phyloP scores from a whole-genome alignment of 2,888 invertebrate species.

The Rotaria macrura region DNA sequence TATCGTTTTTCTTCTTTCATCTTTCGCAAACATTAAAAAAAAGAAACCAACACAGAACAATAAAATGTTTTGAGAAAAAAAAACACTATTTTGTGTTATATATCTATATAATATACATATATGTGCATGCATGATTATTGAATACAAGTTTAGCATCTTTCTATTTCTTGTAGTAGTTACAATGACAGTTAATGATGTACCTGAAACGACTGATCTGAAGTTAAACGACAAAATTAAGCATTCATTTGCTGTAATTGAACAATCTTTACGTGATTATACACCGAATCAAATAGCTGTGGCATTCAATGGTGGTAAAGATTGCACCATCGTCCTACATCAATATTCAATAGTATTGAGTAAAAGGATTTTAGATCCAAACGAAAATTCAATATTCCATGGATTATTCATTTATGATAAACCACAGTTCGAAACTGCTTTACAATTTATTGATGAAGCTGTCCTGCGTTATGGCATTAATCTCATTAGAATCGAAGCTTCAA shows the following conservation, averaged over 20 bases:
- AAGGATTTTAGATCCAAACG: neutral
- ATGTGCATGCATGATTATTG: neutral
- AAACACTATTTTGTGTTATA: too few relatives aligned
- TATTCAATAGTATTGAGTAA: slow-evolving; percentile 52
- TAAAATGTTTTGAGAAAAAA: neutral
- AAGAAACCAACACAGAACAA: neutral
- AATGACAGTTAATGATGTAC: neutral
- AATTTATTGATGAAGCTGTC: slow-evolving; percentile 23
- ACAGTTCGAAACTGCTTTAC: slow-evolving; percentile 19
- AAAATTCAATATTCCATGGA: slow-evolving; percentile 18
- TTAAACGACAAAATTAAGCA: neutral
- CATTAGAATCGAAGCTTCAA: slow-evolving; percentile 54
- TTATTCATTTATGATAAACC: slow-evolving; percentile 24
- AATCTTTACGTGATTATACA: slow-evolving; percentile 10
- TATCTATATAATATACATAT: too few relatives aligned
- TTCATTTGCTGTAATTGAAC: slow-evolving; percentile 9
- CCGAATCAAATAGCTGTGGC: slow-evolving; percentile 57
- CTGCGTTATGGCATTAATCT: slow-evolving; percentile 8
- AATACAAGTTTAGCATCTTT: neutral
- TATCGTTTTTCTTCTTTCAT: neutral
- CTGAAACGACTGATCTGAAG: neutral
- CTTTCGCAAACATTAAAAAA: neutral
- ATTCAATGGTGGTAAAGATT: slow-evolving; percentile 98
- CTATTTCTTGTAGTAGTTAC: neutral
- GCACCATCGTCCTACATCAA: slow-evolving; percentile 76